These are phyloP conservation scores for Apaloderma vittatum DNA, from an alignment of 2,113 vertebrate species.

Conservation along the genomic window DNA sequence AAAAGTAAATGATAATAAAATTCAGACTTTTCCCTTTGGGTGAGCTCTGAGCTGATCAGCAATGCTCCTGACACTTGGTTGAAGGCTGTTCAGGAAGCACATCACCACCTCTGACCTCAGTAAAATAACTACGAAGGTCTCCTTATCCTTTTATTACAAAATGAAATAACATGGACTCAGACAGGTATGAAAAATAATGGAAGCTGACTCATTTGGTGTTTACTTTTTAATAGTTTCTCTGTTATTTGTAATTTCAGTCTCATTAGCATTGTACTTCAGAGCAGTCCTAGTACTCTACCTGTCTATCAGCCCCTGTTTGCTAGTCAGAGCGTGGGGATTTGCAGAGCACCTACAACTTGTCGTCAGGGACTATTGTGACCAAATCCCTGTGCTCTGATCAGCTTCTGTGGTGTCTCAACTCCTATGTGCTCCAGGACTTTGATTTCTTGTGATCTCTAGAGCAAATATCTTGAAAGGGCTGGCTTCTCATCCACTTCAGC, in stretches of 20 bases:
- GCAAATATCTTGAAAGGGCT: slow-evolving; percentile 35
- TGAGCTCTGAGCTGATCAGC: neutral
- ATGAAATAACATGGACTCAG: neutral
- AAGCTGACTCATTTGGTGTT: neutral
- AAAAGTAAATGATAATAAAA: neutral
- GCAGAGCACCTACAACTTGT: neutral
- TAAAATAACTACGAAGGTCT: slow-evolving; percentile 10
- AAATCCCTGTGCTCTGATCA: slow-evolving; percentile 26
- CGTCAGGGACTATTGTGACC: neutral
- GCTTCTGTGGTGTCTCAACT: neutral
- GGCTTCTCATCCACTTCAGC: slow-evolving; percentile 42
- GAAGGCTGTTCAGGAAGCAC: neutral
- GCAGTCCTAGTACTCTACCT: neutral
- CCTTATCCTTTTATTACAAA: slow-evolving; percentile 9
- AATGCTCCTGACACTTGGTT: neutral
- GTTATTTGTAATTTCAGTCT: neutral
- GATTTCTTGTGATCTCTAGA: slow-evolving; percentile 56
- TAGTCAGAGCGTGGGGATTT: neutral
- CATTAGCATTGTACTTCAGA: neutral
- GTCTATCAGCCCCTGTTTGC: neutral
- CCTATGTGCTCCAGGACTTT: slow-evolving; percentile 31
- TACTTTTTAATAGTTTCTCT: neutral
- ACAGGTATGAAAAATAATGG: neutral
- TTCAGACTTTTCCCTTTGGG: neutral
- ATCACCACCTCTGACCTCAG: neutral